Conservation (phyloP, 2,797 vertebrate genomes). For the Poecile montanus region DNA sequence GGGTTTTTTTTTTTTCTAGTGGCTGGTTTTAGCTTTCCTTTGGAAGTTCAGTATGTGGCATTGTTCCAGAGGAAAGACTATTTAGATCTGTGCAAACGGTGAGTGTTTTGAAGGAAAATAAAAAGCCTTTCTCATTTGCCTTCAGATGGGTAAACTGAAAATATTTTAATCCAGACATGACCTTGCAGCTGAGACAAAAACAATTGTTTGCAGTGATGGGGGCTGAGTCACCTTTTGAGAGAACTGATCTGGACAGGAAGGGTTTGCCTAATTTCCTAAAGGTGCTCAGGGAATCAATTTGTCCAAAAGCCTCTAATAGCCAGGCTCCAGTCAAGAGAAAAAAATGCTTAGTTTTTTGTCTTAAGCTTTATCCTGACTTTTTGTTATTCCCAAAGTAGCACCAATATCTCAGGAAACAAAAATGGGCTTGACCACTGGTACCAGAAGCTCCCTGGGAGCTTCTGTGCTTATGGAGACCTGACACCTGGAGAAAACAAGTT, state of each 20-base stretch:
- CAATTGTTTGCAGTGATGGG: neutral
- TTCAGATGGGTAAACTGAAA: neutral
- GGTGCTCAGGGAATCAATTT: neutral
- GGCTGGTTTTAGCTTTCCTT: neutral
- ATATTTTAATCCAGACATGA: conserved; percentile 28
- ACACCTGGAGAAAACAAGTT: neutral
- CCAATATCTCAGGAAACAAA: neutral
- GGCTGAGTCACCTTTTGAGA: conserved; percentile 18
- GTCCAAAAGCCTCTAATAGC: neutral
- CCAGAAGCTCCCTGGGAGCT: neutral
- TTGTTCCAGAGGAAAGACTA: neutral
- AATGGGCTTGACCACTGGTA: neutral
- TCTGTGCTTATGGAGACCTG: neutral
- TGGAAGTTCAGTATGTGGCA: neutral
- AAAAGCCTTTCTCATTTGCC: neutral
- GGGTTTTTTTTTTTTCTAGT: neutral
- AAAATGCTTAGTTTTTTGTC: neutral
- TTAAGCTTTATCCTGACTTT: neutral
- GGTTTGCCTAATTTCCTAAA: conserved; percentile 18
- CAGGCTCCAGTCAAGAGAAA: neutral
- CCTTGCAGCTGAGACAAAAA: conserved; percentile 47
- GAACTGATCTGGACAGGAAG: neutral
- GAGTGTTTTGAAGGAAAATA: neutral
- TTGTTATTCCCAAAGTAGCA: neutral
- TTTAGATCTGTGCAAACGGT: neutral